phyloP scores from a whole-genome alignment of 1,140 invertebrate genomes.

The Fopius arisanus region DNA sequence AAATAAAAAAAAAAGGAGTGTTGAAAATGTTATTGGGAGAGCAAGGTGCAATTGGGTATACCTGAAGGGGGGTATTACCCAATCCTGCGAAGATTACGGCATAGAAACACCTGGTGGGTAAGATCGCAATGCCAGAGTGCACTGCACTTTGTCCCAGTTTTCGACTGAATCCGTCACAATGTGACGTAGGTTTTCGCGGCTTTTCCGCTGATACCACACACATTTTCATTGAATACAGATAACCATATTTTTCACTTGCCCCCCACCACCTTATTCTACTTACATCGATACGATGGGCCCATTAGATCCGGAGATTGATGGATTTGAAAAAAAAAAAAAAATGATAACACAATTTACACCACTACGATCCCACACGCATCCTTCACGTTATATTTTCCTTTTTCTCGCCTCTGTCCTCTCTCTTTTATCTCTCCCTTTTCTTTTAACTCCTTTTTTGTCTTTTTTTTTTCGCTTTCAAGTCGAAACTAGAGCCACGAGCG shows the following conservation, averaged over 20 bases:
- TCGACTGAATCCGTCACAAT: constrained; percentile 58
- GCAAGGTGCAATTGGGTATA: constrained; percentile 47
- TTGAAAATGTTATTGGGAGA: constrained; percentile 31
- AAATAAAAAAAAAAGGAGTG: not conserved
- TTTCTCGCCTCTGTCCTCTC: not conserved
- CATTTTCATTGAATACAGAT: not conserved
- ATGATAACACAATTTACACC: not conserved
- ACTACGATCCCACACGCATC: not conserved
- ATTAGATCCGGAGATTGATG: not conserved
- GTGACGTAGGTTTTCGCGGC: constrained; percentile 62
- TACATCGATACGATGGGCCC: not conserved
- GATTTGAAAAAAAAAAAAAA: not conserved
- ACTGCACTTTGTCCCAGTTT: constrained; percentile 66
- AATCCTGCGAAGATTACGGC: constrained; percentile 62
- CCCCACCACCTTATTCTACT: not conserved
- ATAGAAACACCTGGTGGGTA: constrained; percentile 62
- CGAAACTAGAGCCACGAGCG: not conserved
- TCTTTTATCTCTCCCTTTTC: not conserved
- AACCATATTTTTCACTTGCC: not conserved
- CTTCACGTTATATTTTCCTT: not conserved
- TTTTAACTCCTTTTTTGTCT: not conserved
- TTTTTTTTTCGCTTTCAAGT: not conserved
- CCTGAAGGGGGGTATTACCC: constrained; percentile 50
- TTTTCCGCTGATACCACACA: constrained; percentile 39
- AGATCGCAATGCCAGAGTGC: constrained; percentile 64